Conservation (phyloP, 2,888 invertebrate species). For the Hydropsyche betteni region DNA sequence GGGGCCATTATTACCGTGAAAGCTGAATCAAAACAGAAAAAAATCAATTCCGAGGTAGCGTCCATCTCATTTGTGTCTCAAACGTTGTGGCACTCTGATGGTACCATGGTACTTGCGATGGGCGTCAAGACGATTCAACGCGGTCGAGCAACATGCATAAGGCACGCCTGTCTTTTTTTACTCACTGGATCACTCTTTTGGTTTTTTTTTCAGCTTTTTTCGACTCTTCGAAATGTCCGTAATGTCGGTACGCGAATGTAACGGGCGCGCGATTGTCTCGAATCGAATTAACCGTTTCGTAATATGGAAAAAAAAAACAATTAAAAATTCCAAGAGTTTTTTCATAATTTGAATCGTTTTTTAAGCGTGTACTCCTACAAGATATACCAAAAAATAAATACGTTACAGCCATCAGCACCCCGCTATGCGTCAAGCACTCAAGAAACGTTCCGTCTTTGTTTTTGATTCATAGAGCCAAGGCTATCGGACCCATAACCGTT, state of each 20-base stretch:
- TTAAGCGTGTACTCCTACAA: too few relatives aligned
- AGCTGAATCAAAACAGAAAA: conserved; percentile 40
- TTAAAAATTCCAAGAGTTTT: too few relatives aligned
- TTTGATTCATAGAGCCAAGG: conserved; percentile 37
- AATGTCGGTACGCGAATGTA: conserved; percentile 21
- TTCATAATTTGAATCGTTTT: too few relatives aligned
- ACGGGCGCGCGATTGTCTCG: conserved; percentile 13
- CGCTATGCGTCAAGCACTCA: conserved; percentile 36
- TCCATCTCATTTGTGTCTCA: conserved; percentile 29
- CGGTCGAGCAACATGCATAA: conserved; percentile 4
- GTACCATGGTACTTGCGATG: too few relatives aligned
- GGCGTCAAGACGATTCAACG: conserved; percentile 1
- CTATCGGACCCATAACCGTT: conserved; percentile 24
- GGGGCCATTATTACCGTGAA: conserved; percentile 42
- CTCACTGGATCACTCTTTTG: neutral
- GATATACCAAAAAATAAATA: too few relatives aligned
- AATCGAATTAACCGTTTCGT: conserved; percentile 7
- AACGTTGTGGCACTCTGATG: neutral
- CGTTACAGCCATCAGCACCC: conserved; percentile 24
- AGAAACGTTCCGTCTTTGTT: conserved; percentile 34
- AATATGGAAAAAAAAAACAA: too few relatives aligned
- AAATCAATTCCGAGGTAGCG: conserved; percentile 35
- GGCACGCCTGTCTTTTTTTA: conserved; percentile 26
- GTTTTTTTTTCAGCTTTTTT: neutral
- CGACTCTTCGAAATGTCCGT: conserved; percentile 4